Conservation (phyloP, 1,140 invertebrate genomes). For the Heterodera carotae region DNA sequence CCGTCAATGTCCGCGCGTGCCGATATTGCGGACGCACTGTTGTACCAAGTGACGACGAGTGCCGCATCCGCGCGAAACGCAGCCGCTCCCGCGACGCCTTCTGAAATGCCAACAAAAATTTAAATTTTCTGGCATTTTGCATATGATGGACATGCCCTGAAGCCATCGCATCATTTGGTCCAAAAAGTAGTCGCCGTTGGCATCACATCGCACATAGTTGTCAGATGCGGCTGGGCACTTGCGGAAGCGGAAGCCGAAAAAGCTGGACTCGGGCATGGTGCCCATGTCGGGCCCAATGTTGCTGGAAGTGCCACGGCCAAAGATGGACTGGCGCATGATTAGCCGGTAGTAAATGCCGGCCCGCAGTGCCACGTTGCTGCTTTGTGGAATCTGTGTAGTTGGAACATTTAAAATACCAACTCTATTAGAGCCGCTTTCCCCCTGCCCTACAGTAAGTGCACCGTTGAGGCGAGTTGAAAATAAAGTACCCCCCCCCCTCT, state of each 20-base stretch:
- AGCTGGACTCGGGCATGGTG: conserved; percentile 52
- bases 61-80: conserved; percentile 64
- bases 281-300: conserved; percentile 54
- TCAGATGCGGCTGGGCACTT: conserved; percentile 58
- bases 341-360: conserved; percentile 64
- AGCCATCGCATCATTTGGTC: conserved; percentile 65
- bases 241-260: conserved; percentile 57
- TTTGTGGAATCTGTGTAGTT: conserved; percentile 56
- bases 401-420: too few species aligned
- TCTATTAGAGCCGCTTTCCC: too few species aligned
- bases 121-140: background rate
- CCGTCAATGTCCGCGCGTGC: conserved; percentile 63
- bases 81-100: conserved; percentile 62
- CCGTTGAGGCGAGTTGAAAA: too few species aligned
- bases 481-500: too few species aligned
- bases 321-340: conserved; percentile 62
- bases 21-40: conserved; percentile 64
- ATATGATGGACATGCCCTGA: conserved; percentile 48
- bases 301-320: conserved; percentile 56
- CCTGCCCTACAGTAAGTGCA: too few species aligned
- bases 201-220: conserved; percentile 61
- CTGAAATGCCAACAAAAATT: conserved; percentile 35
- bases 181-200: conserved; percentile 59
- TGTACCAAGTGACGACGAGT: conserved; percentile 64
- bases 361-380: conserved; percentile 52